These are phyloP conservation scores for Manis crassicaudata DNA, from an alignment of 2,797 vertebrate genomes.

Conservation along the genomic window DNA sequence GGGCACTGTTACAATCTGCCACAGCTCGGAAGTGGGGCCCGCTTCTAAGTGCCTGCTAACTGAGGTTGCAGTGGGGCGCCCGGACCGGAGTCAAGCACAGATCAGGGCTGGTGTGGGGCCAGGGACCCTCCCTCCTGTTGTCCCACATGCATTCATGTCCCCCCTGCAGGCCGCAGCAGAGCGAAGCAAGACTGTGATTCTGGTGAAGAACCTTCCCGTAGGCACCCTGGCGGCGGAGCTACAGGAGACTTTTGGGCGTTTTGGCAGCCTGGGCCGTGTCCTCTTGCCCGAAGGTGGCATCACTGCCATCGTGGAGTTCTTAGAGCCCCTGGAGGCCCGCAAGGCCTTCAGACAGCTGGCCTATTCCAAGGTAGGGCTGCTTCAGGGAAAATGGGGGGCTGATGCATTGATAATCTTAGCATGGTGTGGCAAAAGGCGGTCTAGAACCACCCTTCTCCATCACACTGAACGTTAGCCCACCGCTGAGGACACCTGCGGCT, in stretches of 20 bases:
- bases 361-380: conserved; percentile 91
- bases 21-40: neutral
- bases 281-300: conserved; percentile 95
- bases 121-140: fast-evolving
- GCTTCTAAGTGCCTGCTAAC: neutral
- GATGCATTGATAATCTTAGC: fast-evolving
- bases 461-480: fast-evolving
- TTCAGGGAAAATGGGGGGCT: fast-evolving
- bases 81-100: fast-evolving
- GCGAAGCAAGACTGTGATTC: conserved; percentile 92
- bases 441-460: fast-evolving
- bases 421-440: fast-evolving
- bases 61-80: fast-evolving
- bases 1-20: fast-evolving
- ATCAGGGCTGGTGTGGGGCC: neutral
- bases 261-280: conserved; percentile 93
- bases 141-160: fast-evolving
- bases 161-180: conserved; percentile 89
- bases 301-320: conserved; percentile 95
- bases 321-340: conserved; percentile 95
- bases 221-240: conserved; percentile 87
- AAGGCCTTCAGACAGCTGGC: conserved; percentile 93
- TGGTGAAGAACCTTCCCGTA: conserved; percentile 96
- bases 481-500: no score
- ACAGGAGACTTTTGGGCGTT: conserved; percentile 89